Evolutionary conservation across 2,888 invertebrate genomes (phyloP), one percentile per base, ranked within the genome.

Genomic region (Congeria kusceri): DNA sequence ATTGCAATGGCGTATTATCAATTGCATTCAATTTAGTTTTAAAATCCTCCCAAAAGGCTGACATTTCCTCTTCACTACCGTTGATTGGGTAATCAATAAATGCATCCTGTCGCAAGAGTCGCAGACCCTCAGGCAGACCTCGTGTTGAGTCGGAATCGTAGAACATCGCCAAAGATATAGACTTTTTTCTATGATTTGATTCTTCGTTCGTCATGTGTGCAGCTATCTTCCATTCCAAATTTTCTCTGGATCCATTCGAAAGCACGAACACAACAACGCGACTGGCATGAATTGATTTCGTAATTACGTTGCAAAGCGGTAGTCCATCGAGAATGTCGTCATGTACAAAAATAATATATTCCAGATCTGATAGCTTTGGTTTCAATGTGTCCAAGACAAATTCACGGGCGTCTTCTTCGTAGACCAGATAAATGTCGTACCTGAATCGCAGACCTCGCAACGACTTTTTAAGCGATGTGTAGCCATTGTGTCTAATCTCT

Each of bases 381-480:
- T 11, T 32, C 3, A 66, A 11, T 18, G 49, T 53, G 11, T 66
- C 65, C 7, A 66, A 18, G 18, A 66, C 20, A 56, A 66, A 66
- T 18, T 44, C 65, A 20, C 1, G n/a, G 3, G 18, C 29, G 4
- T 49, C 49, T 49, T 39, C 49, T 15, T 29, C 18, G 7, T 46
- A 68, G 4, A 59, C 61, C 13, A 68, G 59, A 20, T 29, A 68
- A n/a, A 61, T 59, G 18, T 68, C 59, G 39, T 67, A 67, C 20
- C 23, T 67, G 47, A 20, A 68, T 20, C 9, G 32, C 9, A 18
- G 39, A 46, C 23, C 13, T 11, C 13, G 25, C 4, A 27, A 28
- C 23, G 59, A n/a, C 20, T 5, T 20, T n/a, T 44, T 18, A 0
- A 28, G 25, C 7, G 47, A 20, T 11, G 9, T 13, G 25, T 27